phyloP scores from a whole-genome alignment of 2,113 vertebrate genomes.

The Hemibagrus wyckioides region DNA sequence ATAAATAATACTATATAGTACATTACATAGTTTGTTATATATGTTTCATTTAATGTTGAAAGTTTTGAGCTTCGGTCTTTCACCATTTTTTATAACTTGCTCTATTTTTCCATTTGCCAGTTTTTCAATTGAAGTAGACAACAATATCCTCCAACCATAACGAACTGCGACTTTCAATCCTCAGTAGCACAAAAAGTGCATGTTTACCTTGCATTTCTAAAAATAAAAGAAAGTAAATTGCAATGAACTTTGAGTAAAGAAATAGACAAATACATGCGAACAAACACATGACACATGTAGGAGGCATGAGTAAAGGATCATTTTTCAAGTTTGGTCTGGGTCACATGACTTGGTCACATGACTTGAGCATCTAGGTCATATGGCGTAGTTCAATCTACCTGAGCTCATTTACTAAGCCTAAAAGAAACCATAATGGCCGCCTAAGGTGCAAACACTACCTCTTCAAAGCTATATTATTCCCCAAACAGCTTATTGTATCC shows the following conservation, averaged over 20 bases:
- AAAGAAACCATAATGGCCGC: background rate
- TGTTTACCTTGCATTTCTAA: background rate
- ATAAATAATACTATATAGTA: too few species aligned
- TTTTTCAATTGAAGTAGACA: too few species aligned
- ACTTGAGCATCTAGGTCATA: background rate
- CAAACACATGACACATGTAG: background rate
- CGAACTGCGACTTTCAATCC: too few species aligned
- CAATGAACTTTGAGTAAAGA: background rate
- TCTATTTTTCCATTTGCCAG: too few species aligned
- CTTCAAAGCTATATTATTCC: background rate
- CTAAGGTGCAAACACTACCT: background rate
- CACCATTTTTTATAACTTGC: too few species aligned
- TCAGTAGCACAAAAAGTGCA: background rate
- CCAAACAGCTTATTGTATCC: background rate
- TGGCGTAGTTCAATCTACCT: background rate
- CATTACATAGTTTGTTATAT: too few species aligned
- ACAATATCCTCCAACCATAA: too few species aligned
- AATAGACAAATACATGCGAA: background rate
- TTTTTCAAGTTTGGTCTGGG: background rate
- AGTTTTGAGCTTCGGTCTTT: too few species aligned
- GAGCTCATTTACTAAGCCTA: background rate
- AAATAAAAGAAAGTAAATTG: background rate
- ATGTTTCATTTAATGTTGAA: too few species aligned
- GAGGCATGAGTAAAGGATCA: background rate
- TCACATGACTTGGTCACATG: too few species aligned